Evolutionary conservation across 2,797 vertebrate species (phyloP).

Genomic region (Aeoliscus strigatus): DNA sequence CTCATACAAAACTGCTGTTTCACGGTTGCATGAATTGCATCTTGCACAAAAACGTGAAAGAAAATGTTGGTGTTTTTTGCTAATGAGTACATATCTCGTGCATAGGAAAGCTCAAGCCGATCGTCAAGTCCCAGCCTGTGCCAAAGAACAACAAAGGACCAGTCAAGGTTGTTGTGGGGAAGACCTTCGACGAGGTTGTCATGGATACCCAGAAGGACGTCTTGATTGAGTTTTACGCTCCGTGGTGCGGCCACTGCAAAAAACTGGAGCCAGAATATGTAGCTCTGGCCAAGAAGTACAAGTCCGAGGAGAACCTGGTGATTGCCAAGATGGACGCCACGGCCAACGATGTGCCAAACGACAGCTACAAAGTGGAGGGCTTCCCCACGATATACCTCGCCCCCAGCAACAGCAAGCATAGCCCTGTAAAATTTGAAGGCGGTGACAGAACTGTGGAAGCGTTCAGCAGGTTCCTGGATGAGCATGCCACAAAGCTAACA

Average conservation of each 20-base stretch:
- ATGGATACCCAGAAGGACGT: slow-evolving; percentile 90
- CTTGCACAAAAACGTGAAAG: no score
- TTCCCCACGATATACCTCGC: slow-evolving; percentile 98
- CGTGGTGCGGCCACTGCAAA: slow-evolving; percentile 98
- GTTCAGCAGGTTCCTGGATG: slow-evolving; percentile 88
- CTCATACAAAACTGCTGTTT: no score
- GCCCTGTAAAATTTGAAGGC: slow-evolving; percentile 85
- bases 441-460: slow-evolving; percentile 86
- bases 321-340: slow-evolving; percentile 98
- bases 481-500: slow-evolving; percentile 81
- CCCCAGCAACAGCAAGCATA: slow-evolving; percentile 84
- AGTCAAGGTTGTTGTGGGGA: slow-evolving; percentile 92
- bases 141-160: slow-evolving; percentile 96
- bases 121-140: slow-evolving; percentile 90
- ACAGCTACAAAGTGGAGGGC: slow-evolving; percentile 87
- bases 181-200: slow-evolving; percentile 90
- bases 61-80: no score
- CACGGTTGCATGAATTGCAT: no score
- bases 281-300: slow-evolving; percentile 90
- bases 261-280: slow-evolving; percentile 87
- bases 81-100: not conserved
- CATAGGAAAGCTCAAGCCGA: slow-evolving; percentile 87
- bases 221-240: slow-evolving; percentile 94
- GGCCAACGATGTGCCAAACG: slow-evolving; percentile 83
- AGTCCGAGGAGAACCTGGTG: slow-evolving; percentile 84